phyloP scores from a whole-genome alignment of 2,797 vertebrate genomes.

The Epinephelus awoara region DNA sequence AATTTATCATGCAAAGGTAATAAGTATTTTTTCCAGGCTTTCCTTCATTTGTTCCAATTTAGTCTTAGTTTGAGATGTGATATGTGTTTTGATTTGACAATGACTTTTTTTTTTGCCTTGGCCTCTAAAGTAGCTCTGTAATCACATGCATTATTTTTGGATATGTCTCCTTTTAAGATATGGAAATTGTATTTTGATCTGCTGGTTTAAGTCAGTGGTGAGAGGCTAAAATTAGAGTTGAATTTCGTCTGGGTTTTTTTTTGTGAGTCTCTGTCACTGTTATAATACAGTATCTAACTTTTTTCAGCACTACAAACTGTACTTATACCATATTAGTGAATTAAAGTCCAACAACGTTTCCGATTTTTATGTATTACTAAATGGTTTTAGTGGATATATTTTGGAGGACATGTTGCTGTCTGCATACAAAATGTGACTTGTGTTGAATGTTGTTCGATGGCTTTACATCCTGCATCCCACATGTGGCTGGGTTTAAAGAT shows the following conservation, averaged over 20 bases:
- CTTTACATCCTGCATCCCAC: too few relatives aligned
- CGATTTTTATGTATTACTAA: not conserved
- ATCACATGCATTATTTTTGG: not conserved
- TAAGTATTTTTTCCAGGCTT: constrained; percentile 29
- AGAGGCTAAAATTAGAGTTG: too few relatives aligned
- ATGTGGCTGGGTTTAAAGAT: too few relatives aligned
- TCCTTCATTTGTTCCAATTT: constrained; percentile 27
- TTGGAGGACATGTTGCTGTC: not conserved
- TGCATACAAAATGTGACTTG: too few relatives aligned
- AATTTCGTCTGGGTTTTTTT: too few relatives aligned
- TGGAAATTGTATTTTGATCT: not conserved
- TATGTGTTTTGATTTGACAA: not conserved
- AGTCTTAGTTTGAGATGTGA: not conserved
- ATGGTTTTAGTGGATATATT: not conserved
- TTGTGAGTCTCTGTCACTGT: too few relatives aligned
- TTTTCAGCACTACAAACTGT: too few relatives aligned
- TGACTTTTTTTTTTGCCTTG: not conserved
- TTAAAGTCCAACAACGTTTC: not conserved
- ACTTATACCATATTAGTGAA: too few relatives aligned
- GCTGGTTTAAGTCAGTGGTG: not conserved
- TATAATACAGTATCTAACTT: too few relatives aligned
- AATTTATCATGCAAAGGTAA: constrained; percentile 49
- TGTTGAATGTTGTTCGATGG: too few relatives aligned
- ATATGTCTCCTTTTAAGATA: not conserved
- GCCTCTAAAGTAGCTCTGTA: not conserved